A percentile compares a stretch with the other conserved stretches of the same genome.
Evolutionary conservation across 2,797 vertebrate species (phyloP).

Genomic region (Gymnopithys bicolor): DNA sequence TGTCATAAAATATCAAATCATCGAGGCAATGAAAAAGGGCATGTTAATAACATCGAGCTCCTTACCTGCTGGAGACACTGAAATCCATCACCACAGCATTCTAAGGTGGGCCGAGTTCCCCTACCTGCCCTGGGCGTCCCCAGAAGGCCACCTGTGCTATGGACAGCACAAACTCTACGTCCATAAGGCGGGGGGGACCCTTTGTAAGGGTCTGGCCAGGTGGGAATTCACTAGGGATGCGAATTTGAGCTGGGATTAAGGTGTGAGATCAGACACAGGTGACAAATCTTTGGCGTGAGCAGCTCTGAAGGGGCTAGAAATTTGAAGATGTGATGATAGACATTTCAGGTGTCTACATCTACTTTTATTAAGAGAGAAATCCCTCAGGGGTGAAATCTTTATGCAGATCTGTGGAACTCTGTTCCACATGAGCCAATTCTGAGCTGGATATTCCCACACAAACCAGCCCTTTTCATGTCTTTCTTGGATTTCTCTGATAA

Average conservation of each 20-base stretch:
- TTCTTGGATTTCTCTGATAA: constrained; percentile 67
- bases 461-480: neutral
- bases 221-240: neutral
- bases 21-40: constrained; percentile 83
- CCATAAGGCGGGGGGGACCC: constrained; percentile 45
- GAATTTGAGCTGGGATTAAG: constrained; percentile 20
- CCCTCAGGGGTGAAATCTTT: constrained; percentile 78
- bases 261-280: constrained; percentile 6
- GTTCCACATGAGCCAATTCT: constrained; percentile 27
- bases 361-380: constrained; percentile 67
- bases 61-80: constrained; percentile 84
- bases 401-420: constrained; percentile 59
- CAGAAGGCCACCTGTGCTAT: constrained; percentile 49
- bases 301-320: constrained; percentile 67
- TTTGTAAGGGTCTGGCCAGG: constrained; percentile 28
- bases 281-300: constrained; percentile 49
- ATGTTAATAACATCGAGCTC: constrained; percentile 83
- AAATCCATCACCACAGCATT: constrained; percentile 83
- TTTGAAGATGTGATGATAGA: constrained; percentile 80
- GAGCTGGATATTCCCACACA: neutral
- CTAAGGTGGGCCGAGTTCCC: constrained; percentile 58
- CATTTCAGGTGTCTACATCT: constrained; percentile 79
- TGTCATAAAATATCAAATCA: constrained; percentile 86
- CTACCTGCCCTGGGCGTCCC: constrained; percentile 50
- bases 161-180: constrained; percentile 59